These are phyloP conservation scores for Syngnathus rostellatus DNA, from an alignment of 2,797 vertebrate species.

Conservation along the genomic window DNA sequence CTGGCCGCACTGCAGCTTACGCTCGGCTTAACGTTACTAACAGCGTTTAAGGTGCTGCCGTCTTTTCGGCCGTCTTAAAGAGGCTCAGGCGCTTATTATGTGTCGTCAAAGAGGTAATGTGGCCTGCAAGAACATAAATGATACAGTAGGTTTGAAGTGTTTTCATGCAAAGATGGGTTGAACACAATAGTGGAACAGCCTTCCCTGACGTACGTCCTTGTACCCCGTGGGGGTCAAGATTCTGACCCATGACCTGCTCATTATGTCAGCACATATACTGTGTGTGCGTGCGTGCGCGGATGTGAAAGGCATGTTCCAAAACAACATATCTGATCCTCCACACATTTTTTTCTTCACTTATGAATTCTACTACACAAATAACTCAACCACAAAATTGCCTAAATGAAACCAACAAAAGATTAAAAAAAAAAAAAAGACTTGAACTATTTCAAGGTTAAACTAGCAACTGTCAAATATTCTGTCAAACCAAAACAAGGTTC, in stretches of 20 bases:
- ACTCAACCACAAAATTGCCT: no score
- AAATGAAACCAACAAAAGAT: no score
- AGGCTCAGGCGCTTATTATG: background rate
- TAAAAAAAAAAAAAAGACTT: no score
- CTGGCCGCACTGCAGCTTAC: conserved; percentile 49
- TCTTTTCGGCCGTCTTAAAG: conserved; percentile 9
- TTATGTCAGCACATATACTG: conserved; percentile 15
- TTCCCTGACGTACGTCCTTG: conserved; percentile 16
- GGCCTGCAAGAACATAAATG: background rate
- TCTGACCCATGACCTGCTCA: conserved; percentile 30
- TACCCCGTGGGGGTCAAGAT: conserved; percentile 22
- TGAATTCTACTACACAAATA: no score
- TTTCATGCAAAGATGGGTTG: background rate
- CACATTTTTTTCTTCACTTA: conserved; percentile 24
- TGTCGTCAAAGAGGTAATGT: background rate
- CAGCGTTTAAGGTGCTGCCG: conserved; percentile 48
- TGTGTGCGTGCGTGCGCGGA: background rate
- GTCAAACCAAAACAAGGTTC: no score
- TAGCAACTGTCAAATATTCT: no score
- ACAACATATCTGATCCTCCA: no score
- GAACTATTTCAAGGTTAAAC: no score
- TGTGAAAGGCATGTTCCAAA: background rate
- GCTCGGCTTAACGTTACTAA: conserved; percentile 59
- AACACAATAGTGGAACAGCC: background rate
- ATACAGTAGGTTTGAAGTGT: background rate